A percentile compares a stretch with the other conserved stretches of the same genome.
These are phyloP conservation scores for Drosophila pectinifera DNA, from an alignment of 1,140 invertebrate genomes.

Conservation along the genomic window DNA sequence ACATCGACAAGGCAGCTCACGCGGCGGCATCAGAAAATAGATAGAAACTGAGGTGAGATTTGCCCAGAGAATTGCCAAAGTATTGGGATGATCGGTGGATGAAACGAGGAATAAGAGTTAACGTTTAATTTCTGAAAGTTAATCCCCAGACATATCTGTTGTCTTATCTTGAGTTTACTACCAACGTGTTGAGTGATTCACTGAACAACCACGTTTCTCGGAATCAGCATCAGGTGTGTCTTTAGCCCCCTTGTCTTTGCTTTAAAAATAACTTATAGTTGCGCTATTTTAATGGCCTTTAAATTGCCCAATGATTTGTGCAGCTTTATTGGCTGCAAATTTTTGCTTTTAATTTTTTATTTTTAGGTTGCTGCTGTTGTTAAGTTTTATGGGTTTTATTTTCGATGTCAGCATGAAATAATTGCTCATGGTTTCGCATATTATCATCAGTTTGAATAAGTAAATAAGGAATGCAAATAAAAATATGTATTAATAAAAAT, in stretches of 20 bases:
- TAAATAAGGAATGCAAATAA: not conserved
- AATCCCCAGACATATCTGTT: not conserved
- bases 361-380: not conserved
- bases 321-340: conserved; percentile 23
- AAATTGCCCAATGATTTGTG: conserved; percentile 41
- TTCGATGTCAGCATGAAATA: not conserved
- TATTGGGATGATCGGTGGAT: conserved; percentile 3
- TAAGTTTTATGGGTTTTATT: not conserved
- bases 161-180: not conserved
- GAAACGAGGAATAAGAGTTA: not conserved
- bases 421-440: not conserved
- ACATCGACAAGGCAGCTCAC: conserved; percentile 47
- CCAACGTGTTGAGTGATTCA: conserved; percentile 18
- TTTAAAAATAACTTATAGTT: conserved; percentile 17
- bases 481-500: not conserved
- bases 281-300: conserved; percentile 26
- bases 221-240: conserved; percentile 31
- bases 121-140: conserved; percentile 7
- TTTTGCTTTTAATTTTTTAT: not conserved
- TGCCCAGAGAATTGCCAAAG: conserved; percentile 23
- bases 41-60: conserved; percentile 39
- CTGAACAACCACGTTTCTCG: conserved; percentile 8
- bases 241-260: not conserved
- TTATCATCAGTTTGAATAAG: not conserved
- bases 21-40: conserved; percentile 51